Percentiles rank a stretch among this genome's conserved stretches.
These are phyloP conservation scores for Crotalus tigris DNA, from an alignment of 2,113 vertebrate species.

Conservation along the genomic window DNA sequence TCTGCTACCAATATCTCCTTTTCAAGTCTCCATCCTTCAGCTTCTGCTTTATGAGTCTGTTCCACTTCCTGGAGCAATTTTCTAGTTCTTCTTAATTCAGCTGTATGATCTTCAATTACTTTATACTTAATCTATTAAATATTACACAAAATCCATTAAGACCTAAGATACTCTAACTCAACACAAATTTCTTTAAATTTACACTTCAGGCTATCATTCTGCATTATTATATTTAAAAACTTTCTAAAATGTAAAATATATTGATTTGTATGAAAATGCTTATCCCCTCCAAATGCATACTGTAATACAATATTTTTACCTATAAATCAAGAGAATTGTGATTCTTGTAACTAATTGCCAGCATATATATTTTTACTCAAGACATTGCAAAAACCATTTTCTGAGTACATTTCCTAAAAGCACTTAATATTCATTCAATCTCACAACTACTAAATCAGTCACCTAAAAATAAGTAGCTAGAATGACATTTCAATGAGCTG, in stretches of 20 bases:
- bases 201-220: not conserved
- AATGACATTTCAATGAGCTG: no score
- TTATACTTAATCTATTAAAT: constrained; percentile 65
- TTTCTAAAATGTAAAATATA: not conserved
- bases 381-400: no score
- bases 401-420: no score
- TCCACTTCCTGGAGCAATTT: constrained; percentile 61
- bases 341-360: no score
- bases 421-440: no score
- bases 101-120: constrained; percentile 65
- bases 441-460: no score
- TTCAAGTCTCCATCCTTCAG: constrained; percentile 62
- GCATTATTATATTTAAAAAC: not conserved
- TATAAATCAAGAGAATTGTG: no score
- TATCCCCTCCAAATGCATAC: no score
- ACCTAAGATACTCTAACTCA: not conserved
- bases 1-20: constrained; percentile 40
- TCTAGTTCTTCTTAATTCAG: constrained; percentile 56
- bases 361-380: no score
- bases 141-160: not conserved
- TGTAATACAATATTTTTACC: no score
- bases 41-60: constrained; percentile 55
- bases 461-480: no score
- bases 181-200: not conserved
- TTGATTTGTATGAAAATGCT: no score